phyloP scores from a whole-genome alignment of 2,113 vertebrate genomes.

The Hippopotamus amphibius region DNA sequence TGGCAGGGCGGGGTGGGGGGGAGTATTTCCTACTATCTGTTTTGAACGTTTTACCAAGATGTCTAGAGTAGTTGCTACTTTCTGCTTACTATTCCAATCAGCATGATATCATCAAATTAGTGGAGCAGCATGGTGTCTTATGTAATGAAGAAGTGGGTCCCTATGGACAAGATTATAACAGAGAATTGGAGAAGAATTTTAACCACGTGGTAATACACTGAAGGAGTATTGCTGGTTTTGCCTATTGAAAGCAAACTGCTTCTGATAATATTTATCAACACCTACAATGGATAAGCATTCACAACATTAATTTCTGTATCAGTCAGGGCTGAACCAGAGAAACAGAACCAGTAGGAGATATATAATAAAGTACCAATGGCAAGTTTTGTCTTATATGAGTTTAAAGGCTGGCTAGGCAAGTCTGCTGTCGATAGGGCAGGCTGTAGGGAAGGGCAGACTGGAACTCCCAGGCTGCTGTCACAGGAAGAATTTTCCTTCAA shows the following conservation, averaged over 20 bases:
- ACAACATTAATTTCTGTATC: not conserved
- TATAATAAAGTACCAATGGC: not conserved
- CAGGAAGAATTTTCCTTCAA: not conserved
- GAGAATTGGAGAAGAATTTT: constrained; percentile 47
- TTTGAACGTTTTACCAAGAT: constrained; percentile 50
- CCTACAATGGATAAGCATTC: not conserved
- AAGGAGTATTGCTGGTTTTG: not conserved
- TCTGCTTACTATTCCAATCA: constrained; percentile 38
- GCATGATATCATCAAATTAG: constrained; percentile 45
- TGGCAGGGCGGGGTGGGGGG: not conserved
- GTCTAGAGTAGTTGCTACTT: not conserved
- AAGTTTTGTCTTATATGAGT: not conserved
- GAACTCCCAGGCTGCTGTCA: not conserved
- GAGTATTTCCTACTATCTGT: not conserved
- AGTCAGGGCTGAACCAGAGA: not conserved
- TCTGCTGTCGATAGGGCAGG: not conserved
- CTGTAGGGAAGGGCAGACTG: not conserved
- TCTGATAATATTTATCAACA: constrained; percentile 49
- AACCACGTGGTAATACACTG: not conserved
- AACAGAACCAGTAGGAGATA: not conserved
- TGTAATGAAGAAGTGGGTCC: constrained; percentile 14
- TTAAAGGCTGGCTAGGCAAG: not conserved
- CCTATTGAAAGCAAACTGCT: constrained; percentile 5
- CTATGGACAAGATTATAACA: constrained; percentile 38
- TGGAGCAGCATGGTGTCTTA: not conserved